Evolutionary conservation across 2,797 vertebrate genomes (phyloP).

Genomic region (Heteromormyrus szaboi): DNA sequence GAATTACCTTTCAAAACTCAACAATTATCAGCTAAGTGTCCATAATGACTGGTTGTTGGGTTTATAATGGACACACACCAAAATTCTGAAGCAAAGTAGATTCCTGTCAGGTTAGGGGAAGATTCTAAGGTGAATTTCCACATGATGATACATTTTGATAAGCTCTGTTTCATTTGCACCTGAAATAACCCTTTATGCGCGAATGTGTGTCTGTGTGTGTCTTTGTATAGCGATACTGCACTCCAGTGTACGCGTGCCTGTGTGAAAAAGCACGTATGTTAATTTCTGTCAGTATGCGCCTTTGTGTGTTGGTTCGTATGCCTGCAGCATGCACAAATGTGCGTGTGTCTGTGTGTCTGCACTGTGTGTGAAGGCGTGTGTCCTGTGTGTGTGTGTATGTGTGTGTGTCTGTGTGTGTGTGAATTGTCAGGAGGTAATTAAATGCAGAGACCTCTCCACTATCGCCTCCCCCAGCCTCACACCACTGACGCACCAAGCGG

Average conservation of each 20-base stretch:
- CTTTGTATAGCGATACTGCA: background rate
- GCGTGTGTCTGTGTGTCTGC: background rate
- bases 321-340: background rate
- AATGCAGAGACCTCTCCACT: conserved; percentile 77
- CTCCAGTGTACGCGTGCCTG: conserved; percentile 16
- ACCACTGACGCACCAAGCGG: conserved; percentile 72
- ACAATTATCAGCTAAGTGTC: background rate
- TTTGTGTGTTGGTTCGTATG: conserved; percentile 29
- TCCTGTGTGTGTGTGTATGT: conserved; percentile 25
- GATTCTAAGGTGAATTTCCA: background rate
- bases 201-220: conserved; percentile 23
- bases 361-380: background rate
- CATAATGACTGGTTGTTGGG: background rate
- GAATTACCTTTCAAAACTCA: conserved; percentile 37
- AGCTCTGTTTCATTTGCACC: background rate
- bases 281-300: conserved; percentile 24
- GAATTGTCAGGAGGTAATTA: conserved; percentile 79
- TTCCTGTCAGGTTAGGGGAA: background rate
- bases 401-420: conserved; percentile 54
- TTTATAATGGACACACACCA: background rate
- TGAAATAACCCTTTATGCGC: conserved; percentile 24
- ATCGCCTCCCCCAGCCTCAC: conserved; percentile 76
- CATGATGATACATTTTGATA: background rate
- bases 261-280: conserved; percentile 29
- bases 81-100: background rate